Evolutionary conservation across 1,140 invertebrate genomes (phyloP).

Genomic region (Nephila pilipes): DNA sequence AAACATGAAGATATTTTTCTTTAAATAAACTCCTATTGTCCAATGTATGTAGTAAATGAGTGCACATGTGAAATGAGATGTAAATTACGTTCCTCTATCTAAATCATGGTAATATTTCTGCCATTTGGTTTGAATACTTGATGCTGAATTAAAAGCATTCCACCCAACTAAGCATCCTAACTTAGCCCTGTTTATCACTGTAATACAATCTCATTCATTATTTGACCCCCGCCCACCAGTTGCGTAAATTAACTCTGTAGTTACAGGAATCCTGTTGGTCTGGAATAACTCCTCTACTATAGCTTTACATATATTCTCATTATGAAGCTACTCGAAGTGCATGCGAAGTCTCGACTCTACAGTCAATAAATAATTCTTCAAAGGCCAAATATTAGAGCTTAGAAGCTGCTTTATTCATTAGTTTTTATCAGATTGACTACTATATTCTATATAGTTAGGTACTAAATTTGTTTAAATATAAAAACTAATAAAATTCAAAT

Average conservation of each 20-base stretch:
- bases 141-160: not conserved
- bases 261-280: not conserved
- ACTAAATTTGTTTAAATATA: too few relatives aligned
- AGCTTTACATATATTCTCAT: too few relatives aligned
- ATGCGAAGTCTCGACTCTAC: too few relatives aligned
- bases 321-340: too few relatives aligned
- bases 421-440: too few relatives aligned
- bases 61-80: not conserved
- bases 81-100: not conserved
- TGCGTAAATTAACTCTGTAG: not conserved
- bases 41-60: not conserved
- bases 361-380: too few relatives aligned
- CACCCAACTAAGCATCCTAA: not conserved
- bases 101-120: not conserved
- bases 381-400: too few relatives aligned
- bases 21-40: not conserved
- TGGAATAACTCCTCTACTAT: too few relatives aligned
- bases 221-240: not conserved
- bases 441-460: too few relatives aligned
- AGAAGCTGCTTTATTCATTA: too few relatives aligned
- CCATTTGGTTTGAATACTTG: not conserved
- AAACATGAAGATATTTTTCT: too few relatives aligned
- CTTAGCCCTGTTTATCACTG: not conserved
- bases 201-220: not conserved
- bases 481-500: too few relatives aligned